Evolutionary conservation across 2,113 vertebrate genomes (phyloP).

Genomic region (Alectura lathami): DNA sequence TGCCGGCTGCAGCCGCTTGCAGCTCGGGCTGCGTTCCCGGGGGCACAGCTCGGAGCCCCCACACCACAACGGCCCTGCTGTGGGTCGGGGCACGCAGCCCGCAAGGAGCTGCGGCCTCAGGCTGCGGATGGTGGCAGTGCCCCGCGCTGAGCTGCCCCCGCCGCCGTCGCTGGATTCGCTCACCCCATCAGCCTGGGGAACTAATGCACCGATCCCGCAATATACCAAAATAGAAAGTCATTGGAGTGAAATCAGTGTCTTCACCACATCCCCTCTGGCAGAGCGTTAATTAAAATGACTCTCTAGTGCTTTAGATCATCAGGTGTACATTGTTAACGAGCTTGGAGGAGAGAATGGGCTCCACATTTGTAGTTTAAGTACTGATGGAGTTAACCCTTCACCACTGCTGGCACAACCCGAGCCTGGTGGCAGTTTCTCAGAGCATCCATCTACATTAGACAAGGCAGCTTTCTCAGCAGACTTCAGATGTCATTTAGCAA

Average conservation of each 20-base stretch:
- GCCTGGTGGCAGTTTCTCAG: neutral
- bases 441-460: neutral
- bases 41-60: accelerated
- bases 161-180: neutral
- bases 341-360: conserved; percentile 38
- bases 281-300: conserved; percentile 65
- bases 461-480: neutral
- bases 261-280: conserved; percentile 63
- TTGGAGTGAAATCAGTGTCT: conserved; percentile 64
- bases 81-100: neutral
- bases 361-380: neutral
- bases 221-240: conserved; percentile 59
- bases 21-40: neutral
- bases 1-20: neutral
- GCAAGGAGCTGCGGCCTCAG: accelerated
- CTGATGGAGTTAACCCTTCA: conserved; percentile 59
- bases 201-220: neutral
- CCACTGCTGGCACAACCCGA: neutral
- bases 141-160: neutral
- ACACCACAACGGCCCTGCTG: too few species aligned
- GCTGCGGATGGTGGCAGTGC: accelerated
- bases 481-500: neutral
- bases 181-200: neutral
- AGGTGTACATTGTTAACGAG: conserved; percentile 63
- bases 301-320: conserved; percentile 66